A percentile compares a stretch with the other conserved stretches of the same genome.
Evolutionary conservation across 2,113 vertebrate species (phyloP).

Genomic region (Corythaixoides concolor): DNA sequence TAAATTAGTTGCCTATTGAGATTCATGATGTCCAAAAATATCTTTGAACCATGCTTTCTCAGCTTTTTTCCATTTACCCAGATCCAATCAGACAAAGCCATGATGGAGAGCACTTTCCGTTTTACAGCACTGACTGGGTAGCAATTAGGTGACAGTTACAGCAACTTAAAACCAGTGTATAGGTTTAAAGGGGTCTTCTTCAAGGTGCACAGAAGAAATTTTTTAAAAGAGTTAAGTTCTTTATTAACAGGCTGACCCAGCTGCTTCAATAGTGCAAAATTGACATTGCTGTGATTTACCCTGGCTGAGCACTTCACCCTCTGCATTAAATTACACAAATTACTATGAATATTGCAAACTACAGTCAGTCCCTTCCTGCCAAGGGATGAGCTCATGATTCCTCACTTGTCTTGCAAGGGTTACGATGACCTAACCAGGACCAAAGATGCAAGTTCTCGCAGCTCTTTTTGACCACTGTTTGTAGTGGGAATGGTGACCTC

Average conservation of each 20-base stretch:
- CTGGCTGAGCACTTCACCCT: constrained; percentile 32
- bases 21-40: not conserved
- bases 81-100: not conserved
- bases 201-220: not conserved
- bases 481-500: not conserved
- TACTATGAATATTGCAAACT: constrained; percentile 40
- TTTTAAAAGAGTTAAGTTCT: not conserved
- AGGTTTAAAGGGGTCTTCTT: not conserved
- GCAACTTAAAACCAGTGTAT: not conserved
- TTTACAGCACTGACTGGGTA: not conserved
- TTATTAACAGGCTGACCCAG: constrained; percentile 3
- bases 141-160: not conserved
- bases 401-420: constrained; percentile 21
- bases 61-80: not conserved
- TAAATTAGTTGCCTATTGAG: not conserved
- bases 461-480: not conserved
- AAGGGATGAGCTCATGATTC: constrained; percentile 61
- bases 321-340: constrained; percentile 61
- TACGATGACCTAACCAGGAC: constrained; percentile 15
- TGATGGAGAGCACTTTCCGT: not conserved
- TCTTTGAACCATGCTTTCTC: not conserved
- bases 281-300: constrained; percentile 41
- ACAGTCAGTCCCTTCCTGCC: constrained; percentile 32
- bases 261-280: not conserved
- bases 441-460: not conserved